phyloP scores from a whole-genome alignment of 2,888 invertebrate genomes.

The Orthosia gothica region DNA sequence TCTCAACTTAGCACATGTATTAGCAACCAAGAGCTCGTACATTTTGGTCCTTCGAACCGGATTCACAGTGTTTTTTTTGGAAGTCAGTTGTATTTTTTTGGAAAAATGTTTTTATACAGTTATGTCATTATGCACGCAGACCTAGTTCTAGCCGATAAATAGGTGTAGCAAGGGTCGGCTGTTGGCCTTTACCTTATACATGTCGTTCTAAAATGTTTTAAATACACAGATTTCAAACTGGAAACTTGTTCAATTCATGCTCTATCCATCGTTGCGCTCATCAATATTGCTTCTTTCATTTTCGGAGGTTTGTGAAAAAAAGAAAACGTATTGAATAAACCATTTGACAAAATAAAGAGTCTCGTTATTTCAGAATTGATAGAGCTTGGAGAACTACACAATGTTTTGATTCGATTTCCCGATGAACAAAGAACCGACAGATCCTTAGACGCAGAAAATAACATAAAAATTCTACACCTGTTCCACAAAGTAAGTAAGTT shows the following conservation, averaged over 20 bases:
- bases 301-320: no score
- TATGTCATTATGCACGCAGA: background rate
- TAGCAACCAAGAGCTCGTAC: no score
- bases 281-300: no score
- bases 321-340: no score
- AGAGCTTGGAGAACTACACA: background rate
- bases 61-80: no score
- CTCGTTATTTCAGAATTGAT: background rate
- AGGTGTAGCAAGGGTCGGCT: background rate
- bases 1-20: no score
- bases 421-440: slow-evolving; percentile 6
- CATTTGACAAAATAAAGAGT: background rate
- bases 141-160: background rate
- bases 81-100: no score
- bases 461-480: slow-evolving; percentile 44
- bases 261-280: no score
- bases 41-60: no score
- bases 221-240: no score
- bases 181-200: background rate
- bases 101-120: background rate
- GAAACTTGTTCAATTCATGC: no score
- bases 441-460: slow-evolving; percentile 19
- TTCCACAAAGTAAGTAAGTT: slow-evolving; percentile 9
- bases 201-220: no score
- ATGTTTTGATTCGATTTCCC: slow-evolving; percentile 33